phyloP scores from a whole-genome alignment of 2,113 vertebrate species.

The Arenaria interpres region DNA sequence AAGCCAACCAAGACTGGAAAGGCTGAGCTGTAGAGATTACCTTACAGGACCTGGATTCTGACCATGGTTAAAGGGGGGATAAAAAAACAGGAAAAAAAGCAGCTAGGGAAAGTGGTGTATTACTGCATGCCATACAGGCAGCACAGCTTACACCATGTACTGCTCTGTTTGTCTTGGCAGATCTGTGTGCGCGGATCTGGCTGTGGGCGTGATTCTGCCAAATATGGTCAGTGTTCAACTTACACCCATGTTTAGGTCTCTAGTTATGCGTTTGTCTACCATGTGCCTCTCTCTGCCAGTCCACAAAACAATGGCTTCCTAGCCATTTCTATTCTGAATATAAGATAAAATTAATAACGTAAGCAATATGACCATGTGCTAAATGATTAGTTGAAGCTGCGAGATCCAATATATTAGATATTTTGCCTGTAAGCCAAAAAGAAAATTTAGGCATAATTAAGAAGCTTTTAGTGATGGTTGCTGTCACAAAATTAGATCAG shows the following conservation, averaged over 20 bases:
- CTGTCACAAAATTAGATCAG: slow-evolving; percentile 32
- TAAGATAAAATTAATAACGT: neutral
- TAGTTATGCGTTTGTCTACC: slow-evolving; percentile 64
- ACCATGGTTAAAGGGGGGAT: neutral
- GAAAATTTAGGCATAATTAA: neutral
- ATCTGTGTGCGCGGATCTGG: slow-evolving; percentile 68
- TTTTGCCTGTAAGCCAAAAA: slow-evolving; percentile 12
- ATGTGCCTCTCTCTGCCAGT: slow-evolving; percentile 64
- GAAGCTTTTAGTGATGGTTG: slow-evolving; percentile 21
- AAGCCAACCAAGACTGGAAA: neutral
- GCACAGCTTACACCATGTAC: slow-evolving; percentile 67
- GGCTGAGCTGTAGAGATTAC: neutral
- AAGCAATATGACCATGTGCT: neutral
- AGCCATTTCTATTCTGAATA: slow-evolving; percentile 12
- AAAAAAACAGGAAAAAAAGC: neutral
- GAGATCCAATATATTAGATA: neutral
- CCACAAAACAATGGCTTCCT: slow-evolving; percentile 50
- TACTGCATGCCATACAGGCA: slow-evolving; percentile 57
- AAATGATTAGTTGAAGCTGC: slow-evolving; percentile 30
- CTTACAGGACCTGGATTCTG: neutral
- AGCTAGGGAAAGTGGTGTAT: slow-evolving; percentile 43
- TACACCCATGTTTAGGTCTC: slow-evolving; percentile 67
- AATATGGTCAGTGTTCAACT: slow-evolving; percentile 67
- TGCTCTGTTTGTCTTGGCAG: slow-evolving; percentile 74
- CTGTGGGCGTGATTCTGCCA: slow-evolving; percentile 69